Conservation (phyloP, 2,888 invertebrate genomes). For the Megalurothrips usitatus region DNA sequence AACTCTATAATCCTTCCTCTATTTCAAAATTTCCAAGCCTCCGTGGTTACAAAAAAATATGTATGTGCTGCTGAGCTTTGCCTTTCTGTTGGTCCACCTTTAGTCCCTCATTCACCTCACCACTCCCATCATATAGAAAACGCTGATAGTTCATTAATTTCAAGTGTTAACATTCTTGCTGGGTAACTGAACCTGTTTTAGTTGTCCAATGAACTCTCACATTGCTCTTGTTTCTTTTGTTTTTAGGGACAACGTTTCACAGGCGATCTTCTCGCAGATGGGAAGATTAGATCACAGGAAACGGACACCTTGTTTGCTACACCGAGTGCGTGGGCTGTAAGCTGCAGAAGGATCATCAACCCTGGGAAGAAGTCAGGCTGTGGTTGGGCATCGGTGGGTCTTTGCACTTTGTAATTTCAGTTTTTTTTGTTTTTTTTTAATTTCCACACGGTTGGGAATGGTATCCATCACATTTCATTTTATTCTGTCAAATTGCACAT, state of each 20-base stretch:
- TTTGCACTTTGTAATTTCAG: neutral
- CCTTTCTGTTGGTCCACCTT: slow-evolving; percentile 16
- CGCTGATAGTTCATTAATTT: slow-evolving; percentile 1
- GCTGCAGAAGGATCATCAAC: slow-evolving; percentile 85
- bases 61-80: neutral
- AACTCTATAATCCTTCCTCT: too few relatives aligned
- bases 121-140: neutral
- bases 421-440: neutral
- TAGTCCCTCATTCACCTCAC: slow-evolving; percentile 28
- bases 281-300: slow-evolving; percentile 84
- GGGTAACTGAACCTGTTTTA: slow-evolving; percentile 25
- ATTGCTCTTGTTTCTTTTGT: slow-evolving; percentile 35
- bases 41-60: too few relatives aligned
- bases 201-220: slow-evolving; percentile 29
- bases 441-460: neutral
- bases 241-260: slow-evolving; percentile 81
- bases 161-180: neutral
- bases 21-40: too few relatives aligned
- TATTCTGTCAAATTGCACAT: neutral
- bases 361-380: slow-evolving; percentile 89
- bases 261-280: slow-evolving; percentile 78
- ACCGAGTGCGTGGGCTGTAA: slow-evolving; percentile 89
- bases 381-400: slow-evolving; percentile 86
- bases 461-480: neutral
- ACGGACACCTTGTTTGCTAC: slow-evolving; percentile 82